Base-by-base conservation (phyloP, 2,888 invertebrate genomes). In the Tipula lateralis region DNA sequence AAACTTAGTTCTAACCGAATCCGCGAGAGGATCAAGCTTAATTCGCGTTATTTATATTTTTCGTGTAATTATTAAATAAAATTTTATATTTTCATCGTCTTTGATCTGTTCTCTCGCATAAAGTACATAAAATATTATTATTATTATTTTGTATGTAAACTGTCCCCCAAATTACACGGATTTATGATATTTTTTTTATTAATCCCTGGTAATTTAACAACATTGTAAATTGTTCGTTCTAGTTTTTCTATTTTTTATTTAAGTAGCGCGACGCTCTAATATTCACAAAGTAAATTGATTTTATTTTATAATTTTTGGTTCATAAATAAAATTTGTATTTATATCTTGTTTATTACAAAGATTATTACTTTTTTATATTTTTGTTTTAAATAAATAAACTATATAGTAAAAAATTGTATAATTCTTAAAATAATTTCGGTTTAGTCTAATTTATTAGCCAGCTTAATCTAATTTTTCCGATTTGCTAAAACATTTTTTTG, bases 181-280 rank as follows among this genome's bases (percentile, higher is more conserved):
- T 16, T 83, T 13, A n/a, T 29, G 29, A 81, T 13, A 30, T 29
- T 6, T 12, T 83, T 30, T 81, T 4, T 83, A n/a, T 32, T 30
- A 32, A 16, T 32, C 32, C 12, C 32, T 83, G 13, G n/a, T 83
- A 83, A 32, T 83, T 83, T 83, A 16, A 83, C 30, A 30, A 83
- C 82, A 83, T 83, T 83, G 32, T 83, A 83, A 83, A 83, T 30
- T 83, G n/a, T 83, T 83, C 30, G 82, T 3, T 83, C 29, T 83
- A 16, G 16, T 83, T 83, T 80, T n/a, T n/a, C n/a, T n/a, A n/a
- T n/a, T n/a, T n/a, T n/a, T 24, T 16, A 4, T 66, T 24, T 24
- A 24, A 66, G 66, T 19, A 9, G 66, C 9, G 7, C 66, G 66
- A 2, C 19, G 66, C 66, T 24, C 66, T 44, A 44, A n/a, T 44